These are phyloP conservation scores for Eupithecia insigniata DNA, from an alignment of 2,888 invertebrate genomes.

Conservation along the genomic window DNA sequence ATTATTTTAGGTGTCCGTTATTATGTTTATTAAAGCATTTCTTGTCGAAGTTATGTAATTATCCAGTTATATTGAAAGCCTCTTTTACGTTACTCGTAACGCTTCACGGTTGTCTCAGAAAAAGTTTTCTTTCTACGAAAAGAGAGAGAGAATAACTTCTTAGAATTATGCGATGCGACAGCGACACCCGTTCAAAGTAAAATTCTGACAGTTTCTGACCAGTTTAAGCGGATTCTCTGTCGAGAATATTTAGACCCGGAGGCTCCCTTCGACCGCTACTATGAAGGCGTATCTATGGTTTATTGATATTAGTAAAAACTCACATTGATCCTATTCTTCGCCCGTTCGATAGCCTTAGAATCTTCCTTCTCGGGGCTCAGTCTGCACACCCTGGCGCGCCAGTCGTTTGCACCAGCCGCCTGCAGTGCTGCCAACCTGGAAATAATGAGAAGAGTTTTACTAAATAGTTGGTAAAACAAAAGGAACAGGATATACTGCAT, in stretches of 20 bases:
- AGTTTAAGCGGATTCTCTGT: no score
- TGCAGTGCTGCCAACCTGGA: conserved; percentile 92
- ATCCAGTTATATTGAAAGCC: background rate
- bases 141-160: no score
- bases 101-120: no score
- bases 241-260: no score
- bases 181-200: no score
- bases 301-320: conserved; percentile 63
- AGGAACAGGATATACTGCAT: background rate
- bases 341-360: conserved; percentile 84
- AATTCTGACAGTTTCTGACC: no score
- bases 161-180: no score
- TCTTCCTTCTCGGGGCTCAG: conserved; percentile 88
- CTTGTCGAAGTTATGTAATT: background rate
- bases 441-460: conserved; percentile 44
- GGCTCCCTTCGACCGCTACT: no score
- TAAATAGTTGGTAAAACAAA: background rate
- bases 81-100: background rate
- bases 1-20: background rate
- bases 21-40: background rate
- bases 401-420: conserved; percentile 94
- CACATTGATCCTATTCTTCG: conserved; percentile 86
- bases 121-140: no score
- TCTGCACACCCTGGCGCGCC: conserved; percentile 91
- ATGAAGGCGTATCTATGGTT: background rate